Conservation (phyloP, 2,888 invertebrate genomes). For the Spatulosminthurus flaviceps region DNA sequence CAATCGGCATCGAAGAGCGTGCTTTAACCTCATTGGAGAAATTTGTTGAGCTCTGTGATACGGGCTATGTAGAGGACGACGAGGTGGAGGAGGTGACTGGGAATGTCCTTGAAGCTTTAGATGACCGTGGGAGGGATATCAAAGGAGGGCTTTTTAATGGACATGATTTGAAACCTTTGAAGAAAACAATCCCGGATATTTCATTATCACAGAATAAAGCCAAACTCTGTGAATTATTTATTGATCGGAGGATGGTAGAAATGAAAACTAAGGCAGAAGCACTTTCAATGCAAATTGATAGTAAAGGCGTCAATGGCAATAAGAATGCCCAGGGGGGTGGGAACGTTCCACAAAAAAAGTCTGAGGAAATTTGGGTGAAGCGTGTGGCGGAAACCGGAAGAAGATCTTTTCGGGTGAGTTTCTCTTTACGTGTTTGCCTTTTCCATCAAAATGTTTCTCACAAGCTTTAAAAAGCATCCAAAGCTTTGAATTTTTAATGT, state of each 20-base stretch:
- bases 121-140: constrained; percentile 28
- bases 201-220: constrained; percentile 48
- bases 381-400: constrained; percentile 59
- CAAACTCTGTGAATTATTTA: constrained; percentile 60
- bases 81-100: constrained; percentile 57
- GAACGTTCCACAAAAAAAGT: constrained; percentile 54
- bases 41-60: constrained; percentile 61
- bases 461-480: too few species aligned
- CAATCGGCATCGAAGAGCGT: constrained; percentile 61
- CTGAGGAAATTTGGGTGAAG: constrained; percentile 63
- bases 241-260: constrained; percentile 55
- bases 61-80: constrained; percentile 46
- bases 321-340: background rate
- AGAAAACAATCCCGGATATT: constrained; percentile 50
- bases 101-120: constrained; percentile 35
- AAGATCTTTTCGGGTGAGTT: constrained; percentile 58
- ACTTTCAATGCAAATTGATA: constrained; percentile 11
- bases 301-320: background rate
- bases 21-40: constrained; percentile 61
- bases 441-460: too few species aligned
- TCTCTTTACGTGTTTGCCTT: too few species aligned
- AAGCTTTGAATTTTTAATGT: too few species aligned
- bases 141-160: constrained; percentile 3
- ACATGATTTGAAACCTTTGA: constrained; percentile 38
- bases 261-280: constrained; percentile 50